These are phyloP conservation scores for Caenorhabditis doughertyi DNA, from an alignment of 2,888 invertebrate species.

Conservation along the genomic window DNA sequence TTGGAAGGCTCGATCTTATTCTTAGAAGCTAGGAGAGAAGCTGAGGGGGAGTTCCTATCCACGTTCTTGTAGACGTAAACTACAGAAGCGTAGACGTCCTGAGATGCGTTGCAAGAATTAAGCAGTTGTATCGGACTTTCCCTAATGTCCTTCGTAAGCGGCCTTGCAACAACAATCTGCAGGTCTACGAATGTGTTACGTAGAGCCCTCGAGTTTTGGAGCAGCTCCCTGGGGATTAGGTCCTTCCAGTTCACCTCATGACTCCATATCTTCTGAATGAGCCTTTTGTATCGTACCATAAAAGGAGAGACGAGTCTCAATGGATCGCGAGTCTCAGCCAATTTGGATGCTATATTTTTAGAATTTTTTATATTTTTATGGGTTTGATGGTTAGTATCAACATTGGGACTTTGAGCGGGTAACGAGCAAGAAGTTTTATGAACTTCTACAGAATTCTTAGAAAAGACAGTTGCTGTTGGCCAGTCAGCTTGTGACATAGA, in stretches of 20 bases:
- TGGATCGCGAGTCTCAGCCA: slow-evolving; percentile 53
- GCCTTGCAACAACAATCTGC: background rate
- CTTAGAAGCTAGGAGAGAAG: slow-evolving; percentile 65
- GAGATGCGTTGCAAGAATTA: slow-evolving; percentile 21
- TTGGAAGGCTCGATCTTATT: slow-evolving; percentile 31
- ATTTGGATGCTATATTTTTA: background rate
- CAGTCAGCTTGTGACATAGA: background rate
- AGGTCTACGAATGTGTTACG: background rate
- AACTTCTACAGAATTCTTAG: too few relatives aligned
- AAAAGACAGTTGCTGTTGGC: slow-evolving; percentile 9
- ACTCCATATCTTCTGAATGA: slow-evolving; percentile 32
- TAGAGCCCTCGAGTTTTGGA: background rate
- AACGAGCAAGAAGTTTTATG: too few relatives aligned
- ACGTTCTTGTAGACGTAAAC: background rate
- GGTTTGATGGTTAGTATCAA: too few relatives aligned
- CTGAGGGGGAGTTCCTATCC: slow-evolving; percentile 44
- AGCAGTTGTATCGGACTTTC: too few relatives aligned
- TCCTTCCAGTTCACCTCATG: slow-evolving; percentile 36
- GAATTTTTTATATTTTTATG: too few relatives aligned
- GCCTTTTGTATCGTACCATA: slow-evolving; percentile 24
- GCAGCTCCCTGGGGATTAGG: background rate
- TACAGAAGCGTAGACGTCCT: background rate
- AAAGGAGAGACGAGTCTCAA: slow-evolving; percentile 46
- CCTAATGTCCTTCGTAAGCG: background rate
- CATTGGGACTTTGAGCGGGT: background rate